Conservation (phyloP, 2,113 vertebrate species). For the Melanerpes aurifrons region DNA sequence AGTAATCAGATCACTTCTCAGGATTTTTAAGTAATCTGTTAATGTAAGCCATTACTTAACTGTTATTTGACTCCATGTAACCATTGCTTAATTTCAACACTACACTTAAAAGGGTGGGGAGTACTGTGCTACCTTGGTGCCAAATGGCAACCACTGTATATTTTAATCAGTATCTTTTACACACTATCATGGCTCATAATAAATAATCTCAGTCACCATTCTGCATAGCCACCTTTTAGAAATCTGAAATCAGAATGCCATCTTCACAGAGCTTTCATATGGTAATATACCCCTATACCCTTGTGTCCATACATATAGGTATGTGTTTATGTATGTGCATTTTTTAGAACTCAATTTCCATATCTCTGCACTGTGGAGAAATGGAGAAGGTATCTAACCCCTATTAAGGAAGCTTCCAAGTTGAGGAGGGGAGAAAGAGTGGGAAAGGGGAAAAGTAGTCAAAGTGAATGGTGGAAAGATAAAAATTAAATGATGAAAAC, state of each 20-base stretch:
- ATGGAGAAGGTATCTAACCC: neutral
- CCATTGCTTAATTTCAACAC: slow-evolving; percentile 19
- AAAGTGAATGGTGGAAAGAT: neutral
- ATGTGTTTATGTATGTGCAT: rapidly evolving
- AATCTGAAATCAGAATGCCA: neutral
- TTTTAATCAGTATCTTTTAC: slow-evolving; percentile 19
- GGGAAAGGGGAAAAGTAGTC: neutral
- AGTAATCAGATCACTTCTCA: slow-evolving; percentile 43
- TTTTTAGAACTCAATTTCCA: neutral
- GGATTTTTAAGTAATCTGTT: slow-evolving; percentile 48
- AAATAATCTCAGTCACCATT: neutral
- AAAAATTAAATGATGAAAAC: neutral
- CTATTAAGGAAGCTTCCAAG: neutral
- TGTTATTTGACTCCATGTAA: slow-evolving; percentile 27
- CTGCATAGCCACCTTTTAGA: neutral
- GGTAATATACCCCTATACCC: neutral
- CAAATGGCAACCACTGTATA: neutral
- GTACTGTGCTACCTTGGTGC: neutral
- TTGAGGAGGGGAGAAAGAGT: neutral
- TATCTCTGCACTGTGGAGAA: neutral
- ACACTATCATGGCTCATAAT: neutral
- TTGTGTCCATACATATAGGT: neutral
- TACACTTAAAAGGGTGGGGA: neutral
- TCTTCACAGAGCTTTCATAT: neutral
- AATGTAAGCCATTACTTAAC: slow-evolving; percentile 26